Conservation (phyloP, 30 jellyfish, hydroid and myxozoan species). For the Rhopilema esculentum region DNA sequence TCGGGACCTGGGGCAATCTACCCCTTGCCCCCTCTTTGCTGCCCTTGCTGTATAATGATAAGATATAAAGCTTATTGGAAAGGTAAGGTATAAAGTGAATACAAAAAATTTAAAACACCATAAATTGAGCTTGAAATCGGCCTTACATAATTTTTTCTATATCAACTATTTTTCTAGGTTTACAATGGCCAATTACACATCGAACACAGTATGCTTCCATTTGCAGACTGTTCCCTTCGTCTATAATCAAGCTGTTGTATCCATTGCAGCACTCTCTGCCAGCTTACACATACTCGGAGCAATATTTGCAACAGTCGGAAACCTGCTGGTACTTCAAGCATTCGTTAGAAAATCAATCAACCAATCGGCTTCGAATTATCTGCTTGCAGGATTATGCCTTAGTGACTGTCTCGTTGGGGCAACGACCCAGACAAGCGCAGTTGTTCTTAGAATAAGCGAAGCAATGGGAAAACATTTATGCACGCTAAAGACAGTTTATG, state of each 20-base stretch:
- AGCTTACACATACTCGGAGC: background rate
- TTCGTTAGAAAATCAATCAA: background rate
- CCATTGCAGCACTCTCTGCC: background rate
- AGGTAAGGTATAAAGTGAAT: too few species aligned
- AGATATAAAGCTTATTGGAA: too few species aligned
- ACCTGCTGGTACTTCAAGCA: slow-evolving; percentile 10
- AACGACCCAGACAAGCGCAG: background rate
- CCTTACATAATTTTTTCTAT: too few species aligned
- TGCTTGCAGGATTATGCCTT: slow-evolving; percentile 1
- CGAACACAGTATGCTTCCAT: slow-evolving; percentile 16
- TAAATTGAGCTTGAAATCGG: too few species aligned
- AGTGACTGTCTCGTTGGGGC: slow-evolving; percentile 12
- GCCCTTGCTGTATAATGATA: too few species aligned
- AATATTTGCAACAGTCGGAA: slow-evolving; percentile 13
- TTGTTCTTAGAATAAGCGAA: slow-evolving; percentile 10
- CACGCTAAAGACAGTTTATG: slow-evolving; percentile 13
- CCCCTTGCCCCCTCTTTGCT: too few species aligned
- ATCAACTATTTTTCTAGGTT: background rate
- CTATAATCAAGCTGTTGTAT: background rate
- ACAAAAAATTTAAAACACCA: too few species aligned
- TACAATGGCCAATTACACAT: background rate
- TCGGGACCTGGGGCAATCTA: too few species aligned
- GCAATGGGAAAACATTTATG: slow-evolving; percentile 7
- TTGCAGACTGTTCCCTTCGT: background rate
- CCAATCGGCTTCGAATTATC: background rate